Percentiles rank a stretch among this genome's conserved stretches.
phyloP scores from a whole-genome alignment of 2,888 invertebrate genomes.

The Agonum fuliginosum region DNA sequence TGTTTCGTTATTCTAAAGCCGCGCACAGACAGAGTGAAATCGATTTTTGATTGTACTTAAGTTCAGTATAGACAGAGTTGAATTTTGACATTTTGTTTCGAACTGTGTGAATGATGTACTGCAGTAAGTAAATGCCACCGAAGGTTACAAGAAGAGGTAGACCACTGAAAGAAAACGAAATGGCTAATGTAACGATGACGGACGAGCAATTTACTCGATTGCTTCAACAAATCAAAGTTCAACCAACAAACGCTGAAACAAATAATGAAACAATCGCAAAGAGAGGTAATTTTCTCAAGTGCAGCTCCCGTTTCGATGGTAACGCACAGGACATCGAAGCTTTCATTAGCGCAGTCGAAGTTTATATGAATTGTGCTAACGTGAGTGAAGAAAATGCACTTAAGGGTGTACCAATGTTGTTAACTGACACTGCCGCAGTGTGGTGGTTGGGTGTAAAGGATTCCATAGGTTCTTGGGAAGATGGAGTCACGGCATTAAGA shows the following conservation, averaged over 20 bases:
- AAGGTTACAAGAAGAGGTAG: background rate
- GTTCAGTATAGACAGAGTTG: background rate
- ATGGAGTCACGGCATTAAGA: constrained; percentile 55
- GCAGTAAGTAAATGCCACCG: background rate
- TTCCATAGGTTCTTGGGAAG: constrained; percentile 52
- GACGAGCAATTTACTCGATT: background rate
- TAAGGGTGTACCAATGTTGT: constrained; percentile 58
- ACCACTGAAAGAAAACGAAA: background rate
- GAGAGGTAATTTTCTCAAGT: background rate
- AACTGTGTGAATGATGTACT: background rate
- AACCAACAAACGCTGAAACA: background rate
- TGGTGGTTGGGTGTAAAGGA: constrained; percentile 61
- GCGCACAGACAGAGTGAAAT: background rate
- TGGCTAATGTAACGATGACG: background rate
- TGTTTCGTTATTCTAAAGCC: background rate
- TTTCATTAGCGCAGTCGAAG: background rate
- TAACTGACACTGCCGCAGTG: constrained; percentile 52
- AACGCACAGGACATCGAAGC: background rate
- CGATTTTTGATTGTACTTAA: background rate
- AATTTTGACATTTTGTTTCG: background rate
- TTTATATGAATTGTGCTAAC: constrained; percentile 48
- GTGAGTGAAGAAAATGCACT: constrained; percentile 61
- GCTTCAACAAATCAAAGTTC: background rate
- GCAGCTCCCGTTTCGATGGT: background rate
- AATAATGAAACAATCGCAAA: background rate